Base-by-base conservation (phyloP, 2,888 invertebrate genomes). In the Amiota communis region DNA sequence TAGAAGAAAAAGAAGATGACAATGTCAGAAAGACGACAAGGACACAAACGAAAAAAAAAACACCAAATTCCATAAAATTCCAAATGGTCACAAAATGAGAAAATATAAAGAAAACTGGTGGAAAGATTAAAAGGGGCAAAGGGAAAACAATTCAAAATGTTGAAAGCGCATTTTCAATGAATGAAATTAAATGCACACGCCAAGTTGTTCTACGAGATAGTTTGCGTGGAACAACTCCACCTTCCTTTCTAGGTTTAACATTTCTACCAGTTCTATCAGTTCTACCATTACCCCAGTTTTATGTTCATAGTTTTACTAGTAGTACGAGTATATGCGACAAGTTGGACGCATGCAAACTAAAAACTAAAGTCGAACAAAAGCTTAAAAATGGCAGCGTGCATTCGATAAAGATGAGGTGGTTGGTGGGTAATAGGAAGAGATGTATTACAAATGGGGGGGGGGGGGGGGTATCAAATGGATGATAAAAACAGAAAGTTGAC, bases 121-220 rank as follows among this genome's bases (percentile, higher is more conserved):
- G 17, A 1, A 59, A 15, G 11, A 59, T 20, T 20, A 59, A 6
- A 8, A n/a, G 8, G 17, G 11, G 57, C 57, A 59, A 59, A 53
- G 15, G 15, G 46, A 65, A 17, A 9, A 48, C 48, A 51, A 68
- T n/a, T 36, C 36, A 47, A 48, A 13, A 17, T 17, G 51, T 47
- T 68, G 67, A 49, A 68, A 68, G 53, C 51, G 53, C 36, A 36
- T 36, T 36, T 68, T 70, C 70, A 70, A 82, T 77, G 76, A 82
- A 82, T 79, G 74, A 81, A 82, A 84, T 82, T 78, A 78, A 78
- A 77, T 78, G 81, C 82, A 81, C 67, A 53, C 67, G 20, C 15
- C 15, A 59, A 59, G 17, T 59, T 59, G 17, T 20, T 20, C 53
- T 53, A n/a, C 13, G 13, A 15, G 4, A 10, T 57, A 20, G 17